These are phyloP conservation scores for Norana najaformis DNA, from an alignment of 2,888 invertebrate species.

Conservation along the genomic window DNA sequence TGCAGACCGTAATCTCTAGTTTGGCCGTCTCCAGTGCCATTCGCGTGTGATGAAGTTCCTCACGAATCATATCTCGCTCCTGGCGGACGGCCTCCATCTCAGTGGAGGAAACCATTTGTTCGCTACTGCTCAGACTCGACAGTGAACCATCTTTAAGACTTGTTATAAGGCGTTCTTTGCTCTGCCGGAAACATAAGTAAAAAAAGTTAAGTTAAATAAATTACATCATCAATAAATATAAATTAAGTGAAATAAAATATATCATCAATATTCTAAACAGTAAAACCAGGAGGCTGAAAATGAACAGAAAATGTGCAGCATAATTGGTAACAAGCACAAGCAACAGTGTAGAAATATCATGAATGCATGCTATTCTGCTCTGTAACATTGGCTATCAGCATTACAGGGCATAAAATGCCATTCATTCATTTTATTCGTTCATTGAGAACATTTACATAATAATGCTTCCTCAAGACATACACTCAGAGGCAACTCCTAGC, in stretches of 20 bases:
- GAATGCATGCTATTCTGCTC: too few relatives aligned
- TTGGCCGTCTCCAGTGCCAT: constrained; percentile 63
- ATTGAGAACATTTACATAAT: too few relatives aligned
- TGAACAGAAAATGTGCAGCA: too few relatives aligned
- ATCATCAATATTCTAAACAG: too few relatives aligned
- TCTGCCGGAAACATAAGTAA: constrained; percentile 48
- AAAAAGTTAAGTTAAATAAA: neutral
- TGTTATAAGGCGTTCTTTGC: constrained; percentile 71
- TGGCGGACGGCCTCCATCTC: constrained; percentile 70
- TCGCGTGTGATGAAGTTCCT: constrained; percentile 67
- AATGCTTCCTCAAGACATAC: too few relatives aligned
- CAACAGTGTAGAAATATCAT: too few relatives aligned
- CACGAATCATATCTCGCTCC: constrained; percentile 68
- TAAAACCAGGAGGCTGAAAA: too few relatives aligned
- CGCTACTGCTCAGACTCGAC: neutral
- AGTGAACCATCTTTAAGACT: constrained; percentile 45
- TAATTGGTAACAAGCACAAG: too few relatives aligned
- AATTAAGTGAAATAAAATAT: neutral
- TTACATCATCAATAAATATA: neutral
- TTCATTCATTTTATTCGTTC: too few relatives aligned
- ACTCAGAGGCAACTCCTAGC: too few relatives aligned
- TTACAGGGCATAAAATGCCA: too few relatives aligned
- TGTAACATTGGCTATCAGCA: too few relatives aligned
- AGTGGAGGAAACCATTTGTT: constrained; percentile 48
- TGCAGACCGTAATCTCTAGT: constrained; percentile 64